Percentiles rank a stretch among this genome's conserved stretches.
These are phyloP conservation scores for Habropoda laboriosa DNA, from an alignment of 1,140 invertebrate species.

Conservation along the genomic window DNA sequence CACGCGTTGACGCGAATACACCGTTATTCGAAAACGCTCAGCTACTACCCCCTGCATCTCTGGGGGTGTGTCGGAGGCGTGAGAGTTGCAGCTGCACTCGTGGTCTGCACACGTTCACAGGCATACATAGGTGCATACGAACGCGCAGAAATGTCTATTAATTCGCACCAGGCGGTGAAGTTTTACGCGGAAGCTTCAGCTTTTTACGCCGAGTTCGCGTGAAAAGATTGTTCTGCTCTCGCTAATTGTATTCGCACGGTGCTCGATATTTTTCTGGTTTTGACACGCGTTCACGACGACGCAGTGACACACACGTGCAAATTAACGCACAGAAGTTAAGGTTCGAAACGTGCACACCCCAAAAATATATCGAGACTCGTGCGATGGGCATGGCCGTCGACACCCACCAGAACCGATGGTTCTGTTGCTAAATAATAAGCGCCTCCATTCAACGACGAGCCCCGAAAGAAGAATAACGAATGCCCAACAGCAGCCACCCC, in stretches of 20 bases:
- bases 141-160: constrained; percentile 1
- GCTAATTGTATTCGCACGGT: not conserved
- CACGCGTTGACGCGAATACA: constrained; percentile 9
- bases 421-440: constrained; percentile 52
- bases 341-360: constrained; percentile 1
- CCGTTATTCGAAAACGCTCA: constrained; percentile 63
- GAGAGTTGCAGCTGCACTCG: constrained; percentile 71
- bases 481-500: constrained; percentile 33
- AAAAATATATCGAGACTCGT: constrained; percentile 42
- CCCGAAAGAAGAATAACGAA: constrained; percentile 53
- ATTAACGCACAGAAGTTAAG: not conserved
- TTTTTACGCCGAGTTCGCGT: not conserved
- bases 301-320: not conserved
- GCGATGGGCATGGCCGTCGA: constrained; percentile 42
- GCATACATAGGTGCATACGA: too few relatives aligned
- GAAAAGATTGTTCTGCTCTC: not conserved
- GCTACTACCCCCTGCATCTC: constrained; percentile 66
- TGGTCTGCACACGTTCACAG: constrained; percentile 67
- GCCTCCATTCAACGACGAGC: constrained; percentile 3
- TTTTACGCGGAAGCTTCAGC: not conserved
- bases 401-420: constrained; percentile 32
- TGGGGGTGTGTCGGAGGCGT: constrained; percentile 76
- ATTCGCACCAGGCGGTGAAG: not conserved
- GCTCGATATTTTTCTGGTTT: constrained; percentile 12
- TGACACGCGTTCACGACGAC: constrained; percentile 8